A percentile compares a stretch with the other conserved stretches of the same genome.
Conservation (phyloP, 2,113 vertebrate genomes). For the Oreochromis spilurus region DNA sequence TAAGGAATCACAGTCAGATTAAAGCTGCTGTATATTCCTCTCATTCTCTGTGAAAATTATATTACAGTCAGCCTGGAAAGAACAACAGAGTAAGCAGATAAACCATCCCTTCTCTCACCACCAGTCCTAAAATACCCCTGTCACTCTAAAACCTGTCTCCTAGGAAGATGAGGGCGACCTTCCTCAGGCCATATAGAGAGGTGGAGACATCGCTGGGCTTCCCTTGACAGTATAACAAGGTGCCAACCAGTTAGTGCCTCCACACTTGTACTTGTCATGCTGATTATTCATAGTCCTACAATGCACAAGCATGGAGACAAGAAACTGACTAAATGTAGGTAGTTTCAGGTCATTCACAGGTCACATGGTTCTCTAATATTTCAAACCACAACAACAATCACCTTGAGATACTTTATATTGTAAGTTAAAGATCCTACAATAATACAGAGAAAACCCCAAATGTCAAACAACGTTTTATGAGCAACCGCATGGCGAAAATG, state of each 20-base stretch:
- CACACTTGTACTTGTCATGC: constrained; percentile 29
- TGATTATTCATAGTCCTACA: constrained; percentile 25
- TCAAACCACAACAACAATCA: neutral
- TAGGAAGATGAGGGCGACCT: constrained; percentile 20
- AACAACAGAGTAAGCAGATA: neutral
- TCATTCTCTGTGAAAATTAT: neutral
- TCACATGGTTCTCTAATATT: neutral
- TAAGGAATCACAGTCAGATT: neutral
- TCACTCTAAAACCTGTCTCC: constrained; percentile 17
- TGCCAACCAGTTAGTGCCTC: constrained; percentile 28
- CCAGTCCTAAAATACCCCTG: constrained; percentile 20
- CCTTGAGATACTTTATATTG: neutral
- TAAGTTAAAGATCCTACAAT: neutral
- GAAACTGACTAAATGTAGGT: neutral
- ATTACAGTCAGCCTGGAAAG: neutral
- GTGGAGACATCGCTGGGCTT: constrained; percentile 25
- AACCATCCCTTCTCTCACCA: neutral
- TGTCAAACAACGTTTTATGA: neutral
- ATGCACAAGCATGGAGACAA: neutral
- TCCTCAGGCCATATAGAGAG: neutral
- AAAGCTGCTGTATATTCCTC: neutral
- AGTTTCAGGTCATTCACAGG: neutral
- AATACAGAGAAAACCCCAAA: neutral
- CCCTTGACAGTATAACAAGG: constrained; percentile 28
- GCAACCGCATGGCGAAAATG: neutral